A percentile compares a stretch with the other conserved stretches of the same genome.
phyloP scores from a whole-genome alignment of 2,113 vertebrate species.

The Chrysochloris asiatica region DNA sequence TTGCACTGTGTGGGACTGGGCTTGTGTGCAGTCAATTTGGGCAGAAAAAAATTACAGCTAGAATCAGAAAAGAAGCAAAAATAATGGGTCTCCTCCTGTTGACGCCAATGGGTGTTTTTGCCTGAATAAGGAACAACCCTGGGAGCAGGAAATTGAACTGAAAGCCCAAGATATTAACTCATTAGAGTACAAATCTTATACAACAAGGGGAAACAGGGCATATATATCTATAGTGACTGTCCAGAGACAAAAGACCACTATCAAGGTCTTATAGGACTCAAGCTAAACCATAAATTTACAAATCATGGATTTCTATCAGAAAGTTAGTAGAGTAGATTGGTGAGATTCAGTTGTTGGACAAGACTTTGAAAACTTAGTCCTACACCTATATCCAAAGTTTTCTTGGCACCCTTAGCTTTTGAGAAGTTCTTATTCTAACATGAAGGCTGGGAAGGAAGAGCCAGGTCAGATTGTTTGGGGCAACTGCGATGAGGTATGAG shows the following conservation, averaged over 20 bases:
- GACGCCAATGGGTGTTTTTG: slow-evolving; percentile 29
- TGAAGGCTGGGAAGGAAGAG: not conserved
- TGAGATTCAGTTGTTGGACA: not conserved
- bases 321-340: accelerated
- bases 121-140: not conserved
- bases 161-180: not conserved
- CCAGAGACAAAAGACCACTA: not conserved
- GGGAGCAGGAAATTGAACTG: slow-evolving; percentile 35
- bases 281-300: not conserved
- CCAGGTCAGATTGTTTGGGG: slow-evolving; percentile 35
- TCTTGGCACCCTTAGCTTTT: not conserved
- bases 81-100: slow-evolving; percentile 39
- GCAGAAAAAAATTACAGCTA: slow-evolving; percentile 62
- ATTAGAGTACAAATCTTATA: not conserved
- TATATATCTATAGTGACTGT: not conserved
- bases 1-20: slow-evolving; percentile 56
- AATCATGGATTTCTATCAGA: not conserved
- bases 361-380: not conserved
- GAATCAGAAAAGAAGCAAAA: slow-evolving; percentile 49
- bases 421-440: slow-evolving; percentile 29
- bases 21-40: slow-evolving; percentile 50
- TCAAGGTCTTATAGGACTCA: not conserved
- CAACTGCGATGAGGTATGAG: slow-evolving; percentile 10
- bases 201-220: not conserved
- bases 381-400: slow-evolving; percentile 9